Conservation (phyloP, 2,888 invertebrate species). For the Lochmaea capreae region DNA sequence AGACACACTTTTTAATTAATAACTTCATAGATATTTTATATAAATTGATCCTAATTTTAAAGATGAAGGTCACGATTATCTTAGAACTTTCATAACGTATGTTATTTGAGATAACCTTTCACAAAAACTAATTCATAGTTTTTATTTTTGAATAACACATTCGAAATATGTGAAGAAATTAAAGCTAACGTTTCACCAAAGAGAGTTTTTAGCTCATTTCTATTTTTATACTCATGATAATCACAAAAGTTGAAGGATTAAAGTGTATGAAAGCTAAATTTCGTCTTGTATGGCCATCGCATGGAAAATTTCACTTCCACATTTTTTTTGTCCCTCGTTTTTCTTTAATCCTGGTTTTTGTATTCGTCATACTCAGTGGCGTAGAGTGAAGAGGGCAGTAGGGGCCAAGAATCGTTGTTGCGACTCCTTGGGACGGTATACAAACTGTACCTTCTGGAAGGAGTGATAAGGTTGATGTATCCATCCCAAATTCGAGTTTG, state of each 20-base stretch:
- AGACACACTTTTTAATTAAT: neutral
- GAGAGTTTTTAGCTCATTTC: neutral
- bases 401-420: too few species aligned
- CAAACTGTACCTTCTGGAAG: too few species aligned
- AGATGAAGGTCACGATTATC: neutral
- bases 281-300: too few species aligned
- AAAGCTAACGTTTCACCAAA: neutral
- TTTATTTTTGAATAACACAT: neutral
- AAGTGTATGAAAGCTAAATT: neutral
- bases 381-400: too few species aligned
- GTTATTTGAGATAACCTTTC: neutral
- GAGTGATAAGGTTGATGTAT: too few species aligned
- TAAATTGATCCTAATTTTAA: neutral
- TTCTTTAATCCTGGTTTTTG: too few species aligned
- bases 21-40: neutral
- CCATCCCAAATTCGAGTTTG: too few species aligned
- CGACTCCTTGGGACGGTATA: too few species aligned
- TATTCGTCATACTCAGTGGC: too few species aligned
- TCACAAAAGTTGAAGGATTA: neutral
- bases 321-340: too few species aligned
- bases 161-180: conserved; percentile 1
- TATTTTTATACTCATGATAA: neutral
- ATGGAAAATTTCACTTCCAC: too few species aligned
- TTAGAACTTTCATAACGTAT: neutral
- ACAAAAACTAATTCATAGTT: neutral